Evolutionary conservation across 2,113 vertebrate species (phyloP).

Genomic region (Ageneiosus marmoratus): DNA sequence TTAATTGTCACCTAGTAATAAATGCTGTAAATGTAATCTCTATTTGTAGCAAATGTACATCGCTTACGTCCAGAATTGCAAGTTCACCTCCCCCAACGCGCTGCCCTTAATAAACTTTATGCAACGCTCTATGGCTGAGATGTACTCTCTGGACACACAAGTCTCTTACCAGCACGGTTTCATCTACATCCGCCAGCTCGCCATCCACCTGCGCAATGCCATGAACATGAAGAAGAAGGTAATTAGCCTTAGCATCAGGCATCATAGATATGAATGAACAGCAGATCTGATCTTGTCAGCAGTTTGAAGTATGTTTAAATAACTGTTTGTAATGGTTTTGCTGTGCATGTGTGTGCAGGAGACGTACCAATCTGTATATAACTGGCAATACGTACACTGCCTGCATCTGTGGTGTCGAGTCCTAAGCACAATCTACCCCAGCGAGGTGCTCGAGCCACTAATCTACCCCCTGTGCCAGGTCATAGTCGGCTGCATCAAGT

Average conservation of each 20-base stretch:
- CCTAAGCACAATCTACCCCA: conserved; percentile 83
- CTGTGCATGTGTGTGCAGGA: conserved; percentile 74
- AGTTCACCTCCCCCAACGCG: conserved; percentile 88
- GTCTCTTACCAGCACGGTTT: conserved; percentile 86
- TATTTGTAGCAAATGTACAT: conserved; percentile 93
- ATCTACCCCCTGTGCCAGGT: conserved; percentile 93
- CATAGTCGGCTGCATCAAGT: conserved; percentile 78
- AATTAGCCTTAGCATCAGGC: not conserved
- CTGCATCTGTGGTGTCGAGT: conserved; percentile 89
- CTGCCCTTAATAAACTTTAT: conserved; percentile 95
- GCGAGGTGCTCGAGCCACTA: conserved; percentile 84
- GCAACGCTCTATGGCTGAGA: conserved; percentile 88
- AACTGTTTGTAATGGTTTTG: not conserved
- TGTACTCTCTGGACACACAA: conserved; percentile 81
- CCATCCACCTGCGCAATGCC: conserved; percentile 88
- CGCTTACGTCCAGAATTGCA: conserved; percentile 91
- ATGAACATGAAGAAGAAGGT: conserved; percentile 93
- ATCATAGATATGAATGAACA: too few relatives aligned
- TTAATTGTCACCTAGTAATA: not conserved
- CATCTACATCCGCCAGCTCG: conserved; percentile 92
- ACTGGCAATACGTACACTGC: conserved; percentile 97
- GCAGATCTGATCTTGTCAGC: too few relatives aligned
- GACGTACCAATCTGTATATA: conserved; percentile 91
- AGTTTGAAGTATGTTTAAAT: not conserved
- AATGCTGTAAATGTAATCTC: not conserved